These are phyloP conservation scores for Taphrorychus bicolor DNA, from an alignment of 2,888 invertebrate genomes.

Conservation along the genomic window DNA sequence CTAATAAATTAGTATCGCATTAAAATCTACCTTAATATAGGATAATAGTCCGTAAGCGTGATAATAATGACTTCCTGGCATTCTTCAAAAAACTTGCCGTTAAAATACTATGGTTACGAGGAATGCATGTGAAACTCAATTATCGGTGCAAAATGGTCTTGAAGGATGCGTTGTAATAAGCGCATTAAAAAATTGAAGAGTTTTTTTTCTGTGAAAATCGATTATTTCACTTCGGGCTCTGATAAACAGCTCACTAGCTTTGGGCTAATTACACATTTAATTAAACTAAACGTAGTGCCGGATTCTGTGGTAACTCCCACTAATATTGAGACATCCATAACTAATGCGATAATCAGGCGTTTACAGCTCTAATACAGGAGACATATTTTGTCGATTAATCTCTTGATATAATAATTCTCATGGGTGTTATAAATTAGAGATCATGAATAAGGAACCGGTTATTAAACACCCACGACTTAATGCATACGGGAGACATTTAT, in stretches of 20 bases:
- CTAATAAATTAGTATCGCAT: neutral
- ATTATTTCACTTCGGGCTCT: neutral
- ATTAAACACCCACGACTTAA: neutral
- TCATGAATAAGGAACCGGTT: neutral
- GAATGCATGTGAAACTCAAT: constrained; percentile 19
- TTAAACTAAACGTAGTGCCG: neutral
- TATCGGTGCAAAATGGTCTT: constrained; percentile 16
- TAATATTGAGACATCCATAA: neutral
- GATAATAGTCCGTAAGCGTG: constrained; percentile 13
- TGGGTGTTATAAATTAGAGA: neutral
- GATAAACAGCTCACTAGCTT: neutral
- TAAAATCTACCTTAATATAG: constrained; percentile 11
- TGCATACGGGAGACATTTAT: neutral
- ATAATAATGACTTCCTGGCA: constrained; percentile 28
- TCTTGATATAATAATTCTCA: neutral
- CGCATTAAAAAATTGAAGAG: constrained; percentile 20
- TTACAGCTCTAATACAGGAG: neutral
- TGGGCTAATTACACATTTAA: neutral
- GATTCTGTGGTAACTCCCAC: neutral
- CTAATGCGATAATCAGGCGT: neutral
- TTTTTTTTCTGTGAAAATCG: constrained; percentile 5
- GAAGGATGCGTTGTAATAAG: constrained; percentile 9
- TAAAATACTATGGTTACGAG: constrained; percentile 15
- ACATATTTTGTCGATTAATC: neutral
- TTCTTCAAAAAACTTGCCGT: constrained; percentile 26